Base-by-base conservation (phyloP, 1,140 invertebrate species). In the Drosophila oshimai region DNA sequence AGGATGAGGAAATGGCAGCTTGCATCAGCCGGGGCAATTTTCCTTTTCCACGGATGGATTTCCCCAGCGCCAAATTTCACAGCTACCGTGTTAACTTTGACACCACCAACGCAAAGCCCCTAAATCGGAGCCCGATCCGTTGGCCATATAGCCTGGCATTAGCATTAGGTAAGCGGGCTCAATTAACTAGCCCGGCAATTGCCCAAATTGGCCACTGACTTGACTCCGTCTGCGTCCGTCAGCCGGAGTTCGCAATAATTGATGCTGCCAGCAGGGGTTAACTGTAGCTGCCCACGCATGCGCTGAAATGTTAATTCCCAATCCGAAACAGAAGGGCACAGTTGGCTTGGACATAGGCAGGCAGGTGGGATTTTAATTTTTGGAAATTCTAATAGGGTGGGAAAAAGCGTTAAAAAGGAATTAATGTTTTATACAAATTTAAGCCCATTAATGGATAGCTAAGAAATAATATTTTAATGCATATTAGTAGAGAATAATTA, bases 31-130 rank as follows among this genome's bases (percentile, higher is more conserved):
- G 39, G 34, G 39, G 34, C 44, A 50, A 61, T 65, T 70, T 68
- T 34, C 57, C n/a, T n/a, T n/a, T n/a, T n/a, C n/a, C n/a, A n/a
- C n/a, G n/a, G n/a, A 74, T 71, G 80, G 79, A 79, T 84, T 84
- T 86, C 81, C 80, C 86, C 80, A 86, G 80, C 81, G 72, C 44
- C 36, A 86, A 74, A 86, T 80, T 87, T 86, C 80, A 84, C 80
- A 84, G 80, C 80, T 84, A 84, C 80, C 80, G 80, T 84, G 80
- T 86, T 84, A 84, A 84, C 80, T 84, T 84, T 84, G 80, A 84
- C 79, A 84, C 79, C 78, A 83, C 78, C 77, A 45, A 76, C 77
- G 71, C 62, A 74, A 49, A 22, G 18, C 20, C 24, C 13, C 54
- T 31, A 58, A 45, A 17, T 34, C 42, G 20, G 31, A 44, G 24